Percentiles rank a stretch among this genome's conserved stretches.
phyloP scores from a whole-genome alignment of 2,888 invertebrate genomes.

The Diachrysia chrysitis region DNA sequence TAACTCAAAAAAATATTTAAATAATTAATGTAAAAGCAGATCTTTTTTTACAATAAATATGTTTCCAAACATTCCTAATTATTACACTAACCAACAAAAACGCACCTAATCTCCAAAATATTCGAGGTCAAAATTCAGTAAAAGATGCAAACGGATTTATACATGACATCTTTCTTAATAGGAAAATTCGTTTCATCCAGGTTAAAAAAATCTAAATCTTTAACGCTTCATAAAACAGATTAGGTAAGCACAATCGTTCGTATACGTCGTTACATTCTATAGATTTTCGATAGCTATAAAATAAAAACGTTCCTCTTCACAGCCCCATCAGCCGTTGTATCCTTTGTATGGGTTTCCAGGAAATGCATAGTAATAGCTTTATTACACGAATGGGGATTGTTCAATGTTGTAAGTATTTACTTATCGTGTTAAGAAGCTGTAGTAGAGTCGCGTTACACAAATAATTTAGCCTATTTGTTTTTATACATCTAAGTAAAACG shows the following conservation, averaged over 20 bases:
- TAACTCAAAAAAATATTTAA: no score
- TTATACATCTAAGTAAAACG: no score
- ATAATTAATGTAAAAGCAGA: no score
- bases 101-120: no score
- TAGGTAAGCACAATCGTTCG: constrained; percentile 55
- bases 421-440: constrained; percentile 26
- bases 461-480: constrained; percentile 1
- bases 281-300: constrained; percentile 60
- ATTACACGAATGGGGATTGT: constrained; percentile 46
- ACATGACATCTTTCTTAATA: no score
- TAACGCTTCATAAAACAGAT: constrained; percentile 59
- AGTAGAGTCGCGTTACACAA: constrained; percentile 12
- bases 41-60: no score
- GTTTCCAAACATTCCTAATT: no score
- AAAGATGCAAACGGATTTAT: neutral
- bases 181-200: constrained; percentile 31
- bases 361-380: constrained; percentile 61
- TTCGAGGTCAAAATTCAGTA: constrained; percentile 20
- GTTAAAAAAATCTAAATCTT: constrained; percentile 34
- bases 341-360: constrained; percentile 55
- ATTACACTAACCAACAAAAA: no score
- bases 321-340: constrained; percentile 47
- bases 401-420: constrained; percentile 50
- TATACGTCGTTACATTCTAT: constrained; percentile 60
- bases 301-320: constrained; percentile 56